A percentile compares a stretch with the other conserved stretches of the same genome.
Conservation (phyloP, 1,140 invertebrate genomes). For the Anoplophora glabripennis region DNA sequence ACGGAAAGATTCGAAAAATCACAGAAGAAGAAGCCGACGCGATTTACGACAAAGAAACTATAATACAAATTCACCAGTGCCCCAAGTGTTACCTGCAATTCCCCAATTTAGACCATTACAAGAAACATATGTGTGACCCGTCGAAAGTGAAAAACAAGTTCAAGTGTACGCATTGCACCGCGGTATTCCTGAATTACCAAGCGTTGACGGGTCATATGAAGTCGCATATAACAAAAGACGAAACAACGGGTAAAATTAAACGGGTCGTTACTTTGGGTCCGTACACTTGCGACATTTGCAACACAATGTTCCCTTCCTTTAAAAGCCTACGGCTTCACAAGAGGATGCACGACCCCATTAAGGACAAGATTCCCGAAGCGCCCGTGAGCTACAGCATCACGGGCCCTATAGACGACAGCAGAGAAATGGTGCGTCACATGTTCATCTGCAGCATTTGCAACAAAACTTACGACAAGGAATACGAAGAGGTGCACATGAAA, state of each 20-base stretch:
- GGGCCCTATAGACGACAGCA: constrained; percentile 28
- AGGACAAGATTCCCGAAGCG: constrained; percentile 55
- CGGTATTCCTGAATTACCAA: constrained; percentile 50
- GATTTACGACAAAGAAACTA: constrained; percentile 16
- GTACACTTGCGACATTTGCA: constrained; percentile 55
- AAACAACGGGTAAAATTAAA: not conserved
- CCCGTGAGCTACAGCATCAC: constrained; percentile 47
- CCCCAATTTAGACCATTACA: constrained; percentile 33
- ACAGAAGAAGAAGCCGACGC: constrained; percentile 21
- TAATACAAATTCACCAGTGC: constrained; percentile 39
- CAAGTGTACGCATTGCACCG: constrained; percentile 51
- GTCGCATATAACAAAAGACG: constrained; percentile 46
- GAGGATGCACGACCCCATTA: constrained; percentile 67
- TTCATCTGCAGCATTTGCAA: constrained; percentile 49
- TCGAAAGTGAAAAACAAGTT: constrained; percentile 45
- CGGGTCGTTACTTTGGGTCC: not conserved
- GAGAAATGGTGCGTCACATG: constrained; percentile 19
- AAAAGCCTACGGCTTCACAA: constrained; percentile 68
- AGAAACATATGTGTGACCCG: constrained; percentile 37
- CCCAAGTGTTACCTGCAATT: constrained; percentile 37
- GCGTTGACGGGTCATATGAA: constrained; percentile 55
- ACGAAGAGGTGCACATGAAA: constrained; percentile 62
- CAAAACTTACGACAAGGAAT: constrained; percentile 60
- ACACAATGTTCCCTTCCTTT: constrained; percentile 62
- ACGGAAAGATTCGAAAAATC: constrained; percentile 25